These are phyloP conservation scores for Corythornis cristatus DNA, from an alignment of 2,113 vertebrate species.

Conservation along the genomic window DNA sequence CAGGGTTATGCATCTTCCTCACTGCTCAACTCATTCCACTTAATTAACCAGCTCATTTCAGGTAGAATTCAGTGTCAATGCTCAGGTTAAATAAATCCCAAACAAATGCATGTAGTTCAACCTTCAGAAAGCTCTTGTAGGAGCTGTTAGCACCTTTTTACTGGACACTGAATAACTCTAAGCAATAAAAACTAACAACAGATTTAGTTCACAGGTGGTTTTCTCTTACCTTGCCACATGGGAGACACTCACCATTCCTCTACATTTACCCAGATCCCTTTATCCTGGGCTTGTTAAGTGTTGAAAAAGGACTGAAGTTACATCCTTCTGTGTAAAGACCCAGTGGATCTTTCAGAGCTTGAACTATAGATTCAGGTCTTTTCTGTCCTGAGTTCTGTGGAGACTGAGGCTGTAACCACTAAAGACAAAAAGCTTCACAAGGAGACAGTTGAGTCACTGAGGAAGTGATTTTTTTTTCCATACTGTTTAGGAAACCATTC, in stretches of 20 bases:
- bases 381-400: neutral
- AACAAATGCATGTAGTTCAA: neutral
- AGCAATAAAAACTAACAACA: neutral
- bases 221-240: neutral
- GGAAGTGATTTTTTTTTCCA: slow-evolving; percentile 1
- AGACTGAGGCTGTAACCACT: neutral
- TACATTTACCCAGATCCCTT: neutral
- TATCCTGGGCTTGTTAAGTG: neutral
- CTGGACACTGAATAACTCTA: neutral
- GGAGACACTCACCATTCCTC: neutral
- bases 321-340: neutral
- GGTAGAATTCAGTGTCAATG: neutral
- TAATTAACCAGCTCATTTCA: neutral
- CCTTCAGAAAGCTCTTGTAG: neutral
- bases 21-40: neutral
- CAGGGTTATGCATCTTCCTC: neutral
- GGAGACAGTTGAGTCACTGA: slow-evolving; percentile 61
- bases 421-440: slow-evolving; percentile 11
- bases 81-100: neutral
- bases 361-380: neutral
- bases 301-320: neutral
- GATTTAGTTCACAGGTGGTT: neutral
- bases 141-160: neutral
- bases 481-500: slow-evolving; percentile 3
- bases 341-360: neutral